Base-by-base conservation (phyloP, 53 echinoderm and acorn worm species). In the Holothuria scabra region DNA sequence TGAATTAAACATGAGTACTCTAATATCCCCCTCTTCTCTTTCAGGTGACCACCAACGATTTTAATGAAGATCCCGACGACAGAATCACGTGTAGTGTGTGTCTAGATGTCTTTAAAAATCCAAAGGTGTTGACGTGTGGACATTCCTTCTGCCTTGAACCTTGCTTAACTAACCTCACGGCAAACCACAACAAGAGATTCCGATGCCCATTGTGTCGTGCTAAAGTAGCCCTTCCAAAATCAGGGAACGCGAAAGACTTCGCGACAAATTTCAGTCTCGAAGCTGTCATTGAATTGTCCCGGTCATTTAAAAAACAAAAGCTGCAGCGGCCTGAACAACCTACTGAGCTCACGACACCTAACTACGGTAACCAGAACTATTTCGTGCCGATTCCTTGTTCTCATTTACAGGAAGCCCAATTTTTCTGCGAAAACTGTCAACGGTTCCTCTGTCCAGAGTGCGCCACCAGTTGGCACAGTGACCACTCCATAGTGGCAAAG, bases 181-280 rank as follows among this genome's bases (percentile, higher is more conserved):
- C 5, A 5, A 78, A 31, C 30, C 23, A 23, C 29, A 78, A 28
- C 29, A 78, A 21, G 18, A 78, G 59, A 23, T 26, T 78, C 12
- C 24, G 52, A 32, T 78, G 78, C 25, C 78, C 78, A 28, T 56
- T 78, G n/a, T 78, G 78, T 23, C 52, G 78, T 20, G 30, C 8
- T 32, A 78, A 32, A 57, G 31, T 58, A 0, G 18, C 28, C 29
- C 58, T 78, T 28, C 78, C 78, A 24, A 78, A 78, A 56, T 78
- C 78, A 13, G 28, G 78, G 56, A 56, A 78, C 6, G 57, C 78
- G 0, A 56, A 19, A 6, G 78, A 78, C 32, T 32, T 78, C 12
- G 59, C 78, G 28, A 78, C 78, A 56, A 78, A 78, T 56, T 78
- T 78, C 29, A 78, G 78, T 57, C 58, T 78, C 8, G 59, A 78